phyloP scores from a whole-genome alignment of 1,140 invertebrate species.

The Euborellia annulipes region DNA sequence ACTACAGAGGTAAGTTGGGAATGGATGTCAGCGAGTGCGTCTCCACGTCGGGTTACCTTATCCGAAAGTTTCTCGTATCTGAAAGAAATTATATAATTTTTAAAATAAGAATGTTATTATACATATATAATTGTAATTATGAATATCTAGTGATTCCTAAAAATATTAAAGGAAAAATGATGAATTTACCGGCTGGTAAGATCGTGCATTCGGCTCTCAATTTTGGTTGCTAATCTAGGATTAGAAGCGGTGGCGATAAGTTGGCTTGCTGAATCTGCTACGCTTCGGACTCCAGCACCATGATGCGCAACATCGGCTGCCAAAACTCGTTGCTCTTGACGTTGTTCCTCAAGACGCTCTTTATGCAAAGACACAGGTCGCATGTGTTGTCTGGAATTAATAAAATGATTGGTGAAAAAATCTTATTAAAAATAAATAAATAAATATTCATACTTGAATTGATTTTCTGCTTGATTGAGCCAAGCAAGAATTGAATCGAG shows the following conservation, averaged over 20 bases:
- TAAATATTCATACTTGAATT: slow-evolving; percentile 46
- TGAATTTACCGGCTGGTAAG: slow-evolving; percentile 39
- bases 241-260: slow-evolving; percentile 67
- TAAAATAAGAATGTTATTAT: too few relatives aligned
- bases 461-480: slow-evolving; percentile 68
- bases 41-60: slow-evolving; percentile 55
- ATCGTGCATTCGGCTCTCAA: slow-evolving; percentile 74
- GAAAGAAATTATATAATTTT: slow-evolving; percentile 1
- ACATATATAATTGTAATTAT: too few relatives aligned
- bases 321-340: slow-evolving; percentile 62
- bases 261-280: slow-evolving; percentile 61
- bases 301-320: slow-evolving; percentile 73
- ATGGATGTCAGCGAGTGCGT: slow-evolving; percentile 68
- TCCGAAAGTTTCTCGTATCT: slow-evolving; percentile 75
- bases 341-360: slow-evolving; percentile 78
- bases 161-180: too few relatives aligned
- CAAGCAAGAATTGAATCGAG: slow-evolving; percentile 70
- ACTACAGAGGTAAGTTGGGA: slow-evolving; percentile 29
- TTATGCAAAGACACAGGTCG: slow-evolving; percentile 74
- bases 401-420: slow-evolving; percentile 8
- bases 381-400: slow-evolving; percentile 38
- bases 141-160: too few relatives aligned
- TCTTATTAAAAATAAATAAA: not conserved
- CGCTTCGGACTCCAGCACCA: slow-evolving; percentile 64
- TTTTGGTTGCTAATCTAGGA: slow-evolving; percentile 70